Evolutionary conservation across 2,797 vertebrate genomes (phyloP).

Genomic region (Xerus rutilus): DNA sequence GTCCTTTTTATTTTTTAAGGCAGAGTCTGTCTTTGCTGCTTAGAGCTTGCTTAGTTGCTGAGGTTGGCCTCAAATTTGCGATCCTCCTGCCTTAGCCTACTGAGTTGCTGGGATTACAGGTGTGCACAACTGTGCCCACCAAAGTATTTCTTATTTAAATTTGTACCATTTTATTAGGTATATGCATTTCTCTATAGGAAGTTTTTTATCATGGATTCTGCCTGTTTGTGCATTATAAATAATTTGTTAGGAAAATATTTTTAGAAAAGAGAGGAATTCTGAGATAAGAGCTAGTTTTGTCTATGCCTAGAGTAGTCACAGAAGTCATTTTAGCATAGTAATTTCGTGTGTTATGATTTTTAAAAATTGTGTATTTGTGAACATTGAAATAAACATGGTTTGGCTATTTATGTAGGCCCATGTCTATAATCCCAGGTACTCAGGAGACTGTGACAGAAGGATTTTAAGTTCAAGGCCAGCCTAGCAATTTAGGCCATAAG

Average conservation of each 20-base stretch:
- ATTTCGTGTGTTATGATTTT: background rate
- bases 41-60: too few species aligned
- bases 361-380: background rate
- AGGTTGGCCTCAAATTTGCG: too few species aligned
- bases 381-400: background rate
- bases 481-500: too few species aligned
- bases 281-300: background rate
- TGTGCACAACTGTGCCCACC: too few species aligned
- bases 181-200: background rate
- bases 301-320: background rate
- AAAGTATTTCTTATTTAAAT: background rate
- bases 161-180: background rate
- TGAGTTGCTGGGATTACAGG: too few species aligned
- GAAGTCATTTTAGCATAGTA: background rate
- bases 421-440: too few species aligned
- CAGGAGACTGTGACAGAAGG: too few species aligned
- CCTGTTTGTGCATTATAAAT: background rate
- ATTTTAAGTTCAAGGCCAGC: too few species aligned
- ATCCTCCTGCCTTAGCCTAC: too few species aligned
- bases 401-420: too few species aligned
- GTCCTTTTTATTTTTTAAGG: too few species aligned
- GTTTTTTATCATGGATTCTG: background rate
- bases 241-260: background rate
- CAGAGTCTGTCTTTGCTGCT: too few species aligned
- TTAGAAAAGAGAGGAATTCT: background rate